Base-by-base conservation (phyloP, 2,888 invertebrate species). In the Heliconius ethilla region DNA sequence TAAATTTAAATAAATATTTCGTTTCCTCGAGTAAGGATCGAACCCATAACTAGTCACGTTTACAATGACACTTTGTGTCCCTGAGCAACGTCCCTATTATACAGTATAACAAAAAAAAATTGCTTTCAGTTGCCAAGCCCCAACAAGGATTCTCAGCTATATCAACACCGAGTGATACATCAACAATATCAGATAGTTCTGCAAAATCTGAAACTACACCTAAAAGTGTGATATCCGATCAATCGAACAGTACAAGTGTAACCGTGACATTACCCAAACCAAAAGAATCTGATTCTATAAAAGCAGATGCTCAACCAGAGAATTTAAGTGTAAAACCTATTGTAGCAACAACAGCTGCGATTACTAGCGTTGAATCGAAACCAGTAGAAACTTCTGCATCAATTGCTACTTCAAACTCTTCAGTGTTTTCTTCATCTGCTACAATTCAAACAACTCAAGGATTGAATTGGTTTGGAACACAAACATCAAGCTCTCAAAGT, bases 401-500 rank as follows among this genome's bases (percentile, higher is more conserved):
- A 3, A 29, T 62, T 63, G 51, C 51, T 3, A 78, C 83, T 6
- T 79, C 81, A 22, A 82, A 82, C 45, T 82, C 81, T 51, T 81
- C 84, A 9, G 80, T 81, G n/a, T 81, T 82, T 18, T 75, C 82
- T 18, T 75, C 82, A 1, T 75, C 82, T 10, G 76, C 80, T 5
- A 82, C 80, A 51, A 65, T 75, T 13, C 77, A 78, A 75, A 80
- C 80, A 3, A 78, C 80, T 10, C 75, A 75, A 75, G 51, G 76
- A 5, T 77, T 83, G 25, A 77, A 83, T n/a, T 69, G 69, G 69
- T 84, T 85, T 18, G 78, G 81, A 25, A 65, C 84, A 0, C 79
- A 70, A 45, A 83, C 85, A 37, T 81, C 84, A 15, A 81, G 85
- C 63, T 69, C 69, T 1, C 75, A 85, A 51, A 85, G 87, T n/a